phyloP scores from a whole-genome alignment of 53 echinoderm and acorn worm genomes.

The Luidia sarsii region DNA sequence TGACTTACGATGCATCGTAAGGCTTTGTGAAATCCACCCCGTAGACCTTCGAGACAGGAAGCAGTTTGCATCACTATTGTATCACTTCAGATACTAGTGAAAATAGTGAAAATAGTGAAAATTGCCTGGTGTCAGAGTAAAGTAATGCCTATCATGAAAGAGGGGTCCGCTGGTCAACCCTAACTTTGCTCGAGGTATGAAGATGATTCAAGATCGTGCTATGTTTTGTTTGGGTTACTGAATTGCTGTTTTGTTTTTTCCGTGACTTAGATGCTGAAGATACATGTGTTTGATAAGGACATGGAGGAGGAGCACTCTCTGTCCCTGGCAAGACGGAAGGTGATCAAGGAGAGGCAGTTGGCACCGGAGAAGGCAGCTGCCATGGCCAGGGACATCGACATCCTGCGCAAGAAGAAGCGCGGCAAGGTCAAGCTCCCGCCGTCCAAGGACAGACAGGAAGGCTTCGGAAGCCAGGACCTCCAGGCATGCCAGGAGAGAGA shows the following conservation, averaged over 20 bases:
- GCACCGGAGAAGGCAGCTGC: conserved; percentile 75
- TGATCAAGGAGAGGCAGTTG: conserved; percentile 78
- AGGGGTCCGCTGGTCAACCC: too few species aligned
- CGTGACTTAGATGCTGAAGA: conserved; percentile 82
- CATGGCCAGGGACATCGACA: conserved; percentile 78
- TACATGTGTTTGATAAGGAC: conserved; percentile 90
- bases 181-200: too few species aligned
- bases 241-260: not conserved
- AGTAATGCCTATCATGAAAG: too few species aligned
- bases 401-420: conserved; percentile 70
- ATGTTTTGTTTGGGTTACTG: too few species aligned
- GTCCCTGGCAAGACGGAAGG: conserved; percentile 75
- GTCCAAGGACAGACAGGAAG: not conserved
- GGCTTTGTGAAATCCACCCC: too few species aligned
- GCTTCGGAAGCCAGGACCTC: conserved; percentile 41
- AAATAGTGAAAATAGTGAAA: too few species aligned
- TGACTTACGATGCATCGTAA: too few species aligned
- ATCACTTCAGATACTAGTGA: too few species aligned
- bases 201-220: too few species aligned
- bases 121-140: too few species aligned
- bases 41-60: too few species aligned
- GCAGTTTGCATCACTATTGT: too few species aligned
- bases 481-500: not conserved
- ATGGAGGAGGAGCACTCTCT: conserved; percentile 90
- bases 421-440: conserved; percentile 70